Conservation (phyloP, 1,140 invertebrate species). For the Drosophila pruinosa region DNA sequence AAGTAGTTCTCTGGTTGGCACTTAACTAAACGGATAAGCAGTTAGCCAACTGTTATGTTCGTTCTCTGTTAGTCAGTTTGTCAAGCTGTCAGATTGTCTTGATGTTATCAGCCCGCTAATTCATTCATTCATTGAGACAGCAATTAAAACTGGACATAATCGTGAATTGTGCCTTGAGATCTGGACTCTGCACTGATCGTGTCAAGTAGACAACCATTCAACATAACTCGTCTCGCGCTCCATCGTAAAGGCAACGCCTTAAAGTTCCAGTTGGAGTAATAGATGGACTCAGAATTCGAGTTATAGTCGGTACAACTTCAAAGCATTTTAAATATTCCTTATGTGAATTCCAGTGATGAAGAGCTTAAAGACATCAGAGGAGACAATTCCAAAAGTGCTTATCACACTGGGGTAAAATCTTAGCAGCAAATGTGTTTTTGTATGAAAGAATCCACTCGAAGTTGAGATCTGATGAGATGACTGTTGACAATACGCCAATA, state of each 20-base stretch:
- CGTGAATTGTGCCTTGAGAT: slow-evolving; percentile 1
- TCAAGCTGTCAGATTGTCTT: slow-evolving; percentile 5
- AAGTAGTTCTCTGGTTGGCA: slow-evolving; percentile 52
- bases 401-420: slow-evolving; percentile 53
- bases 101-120: slow-evolving; percentile 39
- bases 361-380: neutral
- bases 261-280: neutral
- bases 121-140: slow-evolving; percentile 47
- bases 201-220: slow-evolving; percentile 39
- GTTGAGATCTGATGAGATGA: slow-evolving; percentile 26
- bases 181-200: slow-evolving; percentile 24
- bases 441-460: slow-evolving; percentile 74
- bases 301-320: slow-evolving; percentile 55
- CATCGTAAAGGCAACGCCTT: slow-evolving; percentile 21
- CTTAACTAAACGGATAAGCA: slow-evolving; percentile 13
- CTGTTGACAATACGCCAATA: slow-evolving; percentile 16
- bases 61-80: neutral
- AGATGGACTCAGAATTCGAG: neutral
- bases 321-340: slow-evolving; percentile 71
- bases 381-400: slow-evolving; percentile 36
- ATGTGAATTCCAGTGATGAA: slow-evolving; percentile 32
- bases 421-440: slow-evolving; percentile 71
- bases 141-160: slow-evolving; percentile 55
- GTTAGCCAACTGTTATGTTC: slow-evolving; percentile 16
- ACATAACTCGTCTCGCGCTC: slow-evolving; percentile 43